These are phyloP conservation scores for Heliconius hermathena DNA, from an alignment of 1,140 invertebrate species.

Conservation along the genomic window DNA sequence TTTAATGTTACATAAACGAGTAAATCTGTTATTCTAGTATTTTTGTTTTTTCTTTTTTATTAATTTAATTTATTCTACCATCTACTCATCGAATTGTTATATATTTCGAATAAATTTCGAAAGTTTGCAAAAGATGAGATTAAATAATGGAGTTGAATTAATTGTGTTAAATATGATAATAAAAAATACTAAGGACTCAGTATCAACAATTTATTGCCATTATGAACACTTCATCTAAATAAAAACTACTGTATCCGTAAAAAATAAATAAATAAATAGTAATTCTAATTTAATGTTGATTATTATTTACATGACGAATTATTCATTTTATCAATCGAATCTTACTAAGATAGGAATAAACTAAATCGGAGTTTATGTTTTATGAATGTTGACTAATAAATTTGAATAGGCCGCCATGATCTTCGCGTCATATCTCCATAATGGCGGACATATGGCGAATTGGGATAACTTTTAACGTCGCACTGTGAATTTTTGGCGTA, in stretches of 20 bases:
- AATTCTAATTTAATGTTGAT: not conserved
- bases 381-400: conserved; percentile 7
- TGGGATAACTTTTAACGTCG: not conserved
- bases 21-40: too few species aligned
- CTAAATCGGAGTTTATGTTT: not conserved
- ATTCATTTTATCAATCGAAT: not conserved
- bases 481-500: not conserved
- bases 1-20: too few species aligned
- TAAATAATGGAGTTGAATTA: not conserved
- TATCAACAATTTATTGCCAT: not conserved
- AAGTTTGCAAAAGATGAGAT: not conserved
- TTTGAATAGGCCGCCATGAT: conserved; percentile 62
- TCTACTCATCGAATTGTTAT: not conserved
- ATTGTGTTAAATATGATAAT: too few species aligned
- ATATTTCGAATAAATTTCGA: too few species aligned
- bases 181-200: not conserved
- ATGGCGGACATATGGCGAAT: conserved; percentile 52
- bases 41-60: not conserved
- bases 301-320: not conserved
- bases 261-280: not conserved
- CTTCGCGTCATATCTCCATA: conserved; percentile 51
- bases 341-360: not conserved
- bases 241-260: not conserved
- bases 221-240: not conserved
- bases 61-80: too few species aligned